Evolutionary conservation across 1,140 invertebrate species (phyloP), one percentile per base, ranked within the genome.

Genomic region (Hylaeus anthracinus): DNA sequence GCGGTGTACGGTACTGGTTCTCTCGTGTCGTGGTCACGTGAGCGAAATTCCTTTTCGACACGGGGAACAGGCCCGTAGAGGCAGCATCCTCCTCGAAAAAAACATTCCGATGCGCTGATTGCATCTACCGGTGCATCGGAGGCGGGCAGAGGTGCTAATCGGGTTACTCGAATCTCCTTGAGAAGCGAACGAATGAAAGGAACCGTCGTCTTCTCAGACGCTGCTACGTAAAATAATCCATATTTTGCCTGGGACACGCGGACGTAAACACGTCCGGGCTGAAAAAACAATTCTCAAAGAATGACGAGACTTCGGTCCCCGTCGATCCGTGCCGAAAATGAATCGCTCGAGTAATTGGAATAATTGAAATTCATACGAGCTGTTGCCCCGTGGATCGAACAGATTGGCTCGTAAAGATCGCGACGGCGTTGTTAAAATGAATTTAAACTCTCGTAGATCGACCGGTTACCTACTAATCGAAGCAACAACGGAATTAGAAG

Each of bases 21-120:
- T 80, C 60, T 69, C 70, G 55, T 63, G 60, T 37, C 39, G 72
- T 56, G 72, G 67, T 79, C 81, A 72, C 85, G 84, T 84, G 84
- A 86, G 79, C 78, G 72, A 87, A 86, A 87, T 86, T 87, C 81
- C 79, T 84, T 71, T 74, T 86, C 73, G 69, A 61, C 71, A 64
- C 77, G 72, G 60, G 26, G 58, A 12, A 45, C 48, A 14, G 63
- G 8, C 14, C 41, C 48, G n/a, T 12, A n/a, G 72, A 65, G 26
- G 63, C 64, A 72, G 67, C 71, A 79, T 75, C 75, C 64, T 12
- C 53, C 26, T 45, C 70, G 37, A 75, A 83, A 83, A 84, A 87
- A 83, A 87, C 86, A 86, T 81, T 86, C 81, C 84, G 84, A 86
- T 76, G 69, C 71, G 72, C 82, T 73, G 84, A 85, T 86, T 86